Evolutionary conservation across 2,113 vertebrate genomes (phyloP).

Genomic region (Tenebrosternarchus preto): DNA sequence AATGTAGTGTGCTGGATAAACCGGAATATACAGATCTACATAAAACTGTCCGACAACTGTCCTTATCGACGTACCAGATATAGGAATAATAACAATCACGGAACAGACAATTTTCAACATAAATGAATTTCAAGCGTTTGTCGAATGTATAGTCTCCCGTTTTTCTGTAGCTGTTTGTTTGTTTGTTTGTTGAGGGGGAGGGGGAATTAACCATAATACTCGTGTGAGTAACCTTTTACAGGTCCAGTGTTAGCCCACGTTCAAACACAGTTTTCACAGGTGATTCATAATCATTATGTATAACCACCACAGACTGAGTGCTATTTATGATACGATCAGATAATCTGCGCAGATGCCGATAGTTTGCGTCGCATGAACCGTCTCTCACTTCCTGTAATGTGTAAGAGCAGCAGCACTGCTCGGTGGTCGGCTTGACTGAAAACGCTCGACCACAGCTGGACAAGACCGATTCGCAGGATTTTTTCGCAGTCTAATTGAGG

Average conservation of each 20-base stretch:
- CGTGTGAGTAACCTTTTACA: not conserved
- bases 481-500: not conserved
- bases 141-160: too few relatives aligned
- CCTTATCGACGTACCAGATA: too few relatives aligned
- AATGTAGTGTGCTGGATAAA: too few relatives aligned
- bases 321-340: not conserved
- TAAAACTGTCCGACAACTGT: too few relatives aligned
- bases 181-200: not conserved
- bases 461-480: not conserved
- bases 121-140: too few relatives aligned
- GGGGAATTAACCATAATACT: not conserved
- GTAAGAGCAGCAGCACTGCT: not conserved
- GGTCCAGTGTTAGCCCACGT: not conserved
- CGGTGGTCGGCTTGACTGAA: not conserved
- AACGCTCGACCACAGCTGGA: not conserved
- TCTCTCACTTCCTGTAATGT: slow-evolving; percentile 42
- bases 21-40: too few relatives aligned
- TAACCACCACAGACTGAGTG: not conserved
- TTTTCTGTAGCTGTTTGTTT: too few relatives aligned
- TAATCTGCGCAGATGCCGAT: slow-evolving; percentile 34
- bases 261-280: not conserved
- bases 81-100: too few relatives aligned
- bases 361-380: slow-evolving; percentile 16
- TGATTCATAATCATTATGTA: not conserved
- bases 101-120: too few relatives aligned